phyloP scores from a whole-genome alignment of 2,888 invertebrate genomes.

The Notocelia uddmanniana region DNA sequence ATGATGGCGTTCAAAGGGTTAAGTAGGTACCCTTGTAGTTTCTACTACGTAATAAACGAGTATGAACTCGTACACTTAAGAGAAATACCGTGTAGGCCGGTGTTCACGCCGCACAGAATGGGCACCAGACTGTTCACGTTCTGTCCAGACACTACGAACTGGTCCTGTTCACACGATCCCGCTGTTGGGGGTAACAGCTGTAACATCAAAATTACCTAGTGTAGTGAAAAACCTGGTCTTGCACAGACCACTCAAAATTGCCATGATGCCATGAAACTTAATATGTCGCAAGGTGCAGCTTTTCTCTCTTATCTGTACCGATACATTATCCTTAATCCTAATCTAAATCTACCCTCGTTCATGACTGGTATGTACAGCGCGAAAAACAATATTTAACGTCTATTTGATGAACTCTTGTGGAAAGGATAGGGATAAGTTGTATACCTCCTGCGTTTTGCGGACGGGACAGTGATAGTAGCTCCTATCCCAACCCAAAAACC shows the following conservation, averaged over 20 bases:
- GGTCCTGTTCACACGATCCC: slow-evolving; percentile 89
- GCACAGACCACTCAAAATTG: not conserved
- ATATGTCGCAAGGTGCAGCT: too few species aligned
- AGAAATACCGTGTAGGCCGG: slow-evolving; percentile 89
- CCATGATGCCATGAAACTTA: not conserved
- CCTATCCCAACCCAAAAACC: too few species aligned
- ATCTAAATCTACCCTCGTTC: too few species aligned
- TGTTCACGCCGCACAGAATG: slow-evolving; percentile 90
- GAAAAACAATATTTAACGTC: not conserved
- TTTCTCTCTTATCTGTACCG: too few species aligned
- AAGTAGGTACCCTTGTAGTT: too few species aligned
- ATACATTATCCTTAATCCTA: too few species aligned
- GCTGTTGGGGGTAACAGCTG: slow-evolving; percentile 89
- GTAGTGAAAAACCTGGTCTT: not conserved
- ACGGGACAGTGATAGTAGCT: not conserved
- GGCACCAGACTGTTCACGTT: slow-evolving; percentile 89
- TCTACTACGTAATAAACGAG: too few species aligned
- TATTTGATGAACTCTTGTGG: not conserved
- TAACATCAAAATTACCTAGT: slow-evolving; percentile 45
- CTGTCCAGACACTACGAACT: slow-evolving; percentile 90
- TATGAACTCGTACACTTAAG: not conserved
- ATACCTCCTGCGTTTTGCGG: not conserved
- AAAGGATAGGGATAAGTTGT: not conserved
- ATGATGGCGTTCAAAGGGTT: too few species aligned
- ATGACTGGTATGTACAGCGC: too few species aligned